Evolutionary conservation across 2,113 vertebrate species (phyloP).

Genomic region (Calyptommatus sinebrachiatus): DNA sequence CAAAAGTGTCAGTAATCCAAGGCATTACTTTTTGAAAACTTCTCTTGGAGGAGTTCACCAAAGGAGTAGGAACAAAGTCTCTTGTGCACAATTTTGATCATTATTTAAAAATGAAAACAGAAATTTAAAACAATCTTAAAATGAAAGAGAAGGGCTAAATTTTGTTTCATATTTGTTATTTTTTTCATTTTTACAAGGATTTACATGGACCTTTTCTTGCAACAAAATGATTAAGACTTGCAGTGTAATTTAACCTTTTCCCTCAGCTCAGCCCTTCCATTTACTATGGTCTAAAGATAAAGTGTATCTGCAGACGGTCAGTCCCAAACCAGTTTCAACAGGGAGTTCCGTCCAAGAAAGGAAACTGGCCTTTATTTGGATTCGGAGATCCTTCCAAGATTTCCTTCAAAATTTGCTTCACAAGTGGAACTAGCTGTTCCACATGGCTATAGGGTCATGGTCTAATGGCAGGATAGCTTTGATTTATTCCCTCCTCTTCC

Average conservation of each 20-base stretch:
- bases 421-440: slow-evolving; percentile 5
- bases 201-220: neutral
- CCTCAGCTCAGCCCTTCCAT: neutral
- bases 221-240: neutral
- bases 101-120: neutral
- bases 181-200: neutral
- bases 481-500: slow-evolving; percentile 1
- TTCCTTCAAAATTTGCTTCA: slow-evolving; percentile 6
- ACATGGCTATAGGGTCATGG: neutral
- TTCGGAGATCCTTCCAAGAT: neutral
- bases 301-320: neutral
- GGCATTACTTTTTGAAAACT: no score
- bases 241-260: neutral
- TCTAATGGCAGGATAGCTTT: neutral
- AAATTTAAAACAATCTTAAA: neutral
- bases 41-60: no score
- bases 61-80: no score
- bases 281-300: neutral
- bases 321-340: neutral
- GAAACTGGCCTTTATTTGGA: slow-evolving; percentile 7
- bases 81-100: no score
- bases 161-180: neutral
- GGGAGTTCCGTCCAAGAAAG: neutral
- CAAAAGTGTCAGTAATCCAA: no score
- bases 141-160: neutral